A percentile compares a stretch with the other conserved stretches of the same genome.
These are phyloP conservation scores for Polydrusus cervinus DNA, from an alignment of 2,888 invertebrate genomes.

Conservation along the genomic window DNA sequence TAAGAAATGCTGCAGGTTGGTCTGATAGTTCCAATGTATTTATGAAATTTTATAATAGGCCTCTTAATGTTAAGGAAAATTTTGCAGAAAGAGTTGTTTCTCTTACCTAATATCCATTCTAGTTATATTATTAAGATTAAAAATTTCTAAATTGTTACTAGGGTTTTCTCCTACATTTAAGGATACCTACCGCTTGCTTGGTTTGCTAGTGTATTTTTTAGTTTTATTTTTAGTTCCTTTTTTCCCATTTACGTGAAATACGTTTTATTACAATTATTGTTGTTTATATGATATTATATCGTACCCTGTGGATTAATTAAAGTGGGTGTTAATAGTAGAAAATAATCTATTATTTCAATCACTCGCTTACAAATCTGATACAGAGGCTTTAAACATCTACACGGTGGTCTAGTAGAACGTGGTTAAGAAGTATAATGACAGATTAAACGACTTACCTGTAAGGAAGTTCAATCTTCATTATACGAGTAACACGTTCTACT, in stretches of 20 bases:
- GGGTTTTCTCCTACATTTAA: background rate
- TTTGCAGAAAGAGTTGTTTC: background rate
- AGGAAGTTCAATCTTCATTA: background rate
- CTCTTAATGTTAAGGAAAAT: background rate
- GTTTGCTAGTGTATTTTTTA: background rate
- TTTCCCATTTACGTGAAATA: background rate
- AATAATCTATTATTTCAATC: background rate
- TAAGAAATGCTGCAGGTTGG: slow-evolving; percentile 1
- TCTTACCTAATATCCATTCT: background rate
- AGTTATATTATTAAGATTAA: background rate
- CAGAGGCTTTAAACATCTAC: background rate
- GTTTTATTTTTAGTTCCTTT: background rate
- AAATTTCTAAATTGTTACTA: background rate
- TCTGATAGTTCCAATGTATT: background rate
- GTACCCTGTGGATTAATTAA: background rate
- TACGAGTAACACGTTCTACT: slow-evolving; percentile 1
- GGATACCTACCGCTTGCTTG: background rate
- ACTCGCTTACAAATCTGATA: background rate
- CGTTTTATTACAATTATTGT: background rate
- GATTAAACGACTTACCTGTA: background rate
- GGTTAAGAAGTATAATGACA: background rate
- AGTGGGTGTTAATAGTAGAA: background rate
- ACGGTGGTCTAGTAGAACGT: background rate
- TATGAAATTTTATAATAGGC: slow-evolving; percentile 6
- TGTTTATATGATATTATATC: background rate